Percentiles rank a stretch among this genome's conserved stretches.
phyloP scores from a whole-genome alignment of 2,888 invertebrate species.

The Nomada ruficornis region DNA sequence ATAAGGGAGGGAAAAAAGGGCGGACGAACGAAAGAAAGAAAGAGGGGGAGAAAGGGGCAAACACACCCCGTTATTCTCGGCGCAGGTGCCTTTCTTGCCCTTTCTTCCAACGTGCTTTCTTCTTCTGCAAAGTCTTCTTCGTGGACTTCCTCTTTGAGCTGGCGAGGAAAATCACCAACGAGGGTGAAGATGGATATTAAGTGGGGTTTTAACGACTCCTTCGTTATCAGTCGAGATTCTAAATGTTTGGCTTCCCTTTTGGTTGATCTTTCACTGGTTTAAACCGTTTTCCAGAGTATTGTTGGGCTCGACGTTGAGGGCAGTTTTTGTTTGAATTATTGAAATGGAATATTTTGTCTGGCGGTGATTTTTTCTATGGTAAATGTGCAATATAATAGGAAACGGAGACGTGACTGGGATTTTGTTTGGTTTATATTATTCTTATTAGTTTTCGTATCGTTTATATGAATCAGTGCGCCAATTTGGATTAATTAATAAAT shows the following conservation, averaged over 20 bases:
- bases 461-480: no score
- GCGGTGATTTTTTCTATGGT: no score
- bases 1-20: conserved; percentile 16
- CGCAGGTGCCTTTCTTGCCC: conserved; percentile 4
- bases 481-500: no score
- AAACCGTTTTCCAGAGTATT: background rate
- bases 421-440: no score
- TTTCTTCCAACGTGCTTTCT: background rate
- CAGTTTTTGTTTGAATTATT: background rate
- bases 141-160: background rate
- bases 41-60: background rate
- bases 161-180: background rate
- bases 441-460: no score
- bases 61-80: conserved; percentile 19
- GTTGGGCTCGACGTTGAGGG: background rate
- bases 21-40: no score
- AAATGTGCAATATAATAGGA: no score
- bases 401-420: no score
- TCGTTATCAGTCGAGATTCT: conserved; percentile 16
- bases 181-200: conserved; percentile 29
- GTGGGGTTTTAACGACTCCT: conserved; percentile 23
- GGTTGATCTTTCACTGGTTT: background rate
- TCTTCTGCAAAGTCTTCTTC: background rate
- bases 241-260: conserved; percentile 19
- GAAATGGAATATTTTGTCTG: background rate